These are phyloP conservation scores for Scaptomyza montana DNA, from an alignment of 1,140 invertebrate species.

Conservation along the genomic window DNA sequence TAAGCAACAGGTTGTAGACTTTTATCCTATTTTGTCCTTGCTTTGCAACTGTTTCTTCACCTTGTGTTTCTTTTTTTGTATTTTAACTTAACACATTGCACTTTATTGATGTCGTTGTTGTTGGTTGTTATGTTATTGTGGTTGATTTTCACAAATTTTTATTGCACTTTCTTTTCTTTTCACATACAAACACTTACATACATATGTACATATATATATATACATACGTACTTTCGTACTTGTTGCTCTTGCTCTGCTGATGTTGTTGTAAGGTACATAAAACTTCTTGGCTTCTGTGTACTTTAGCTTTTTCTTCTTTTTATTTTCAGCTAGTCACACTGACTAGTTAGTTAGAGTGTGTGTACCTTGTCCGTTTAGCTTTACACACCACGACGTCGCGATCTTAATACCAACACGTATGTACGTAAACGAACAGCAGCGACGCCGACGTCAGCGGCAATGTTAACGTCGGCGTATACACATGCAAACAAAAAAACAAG, in stretches of 20 bases:
- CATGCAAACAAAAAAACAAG: constrained; percentile 69
- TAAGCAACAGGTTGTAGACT: constrained; percentile 44
- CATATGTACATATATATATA: background rate
- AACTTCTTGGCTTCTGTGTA: constrained; percentile 33
- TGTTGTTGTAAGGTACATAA: constrained; percentile 27
- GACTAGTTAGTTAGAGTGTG: constrained; percentile 45
- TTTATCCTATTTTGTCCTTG: constrained; percentile 20
- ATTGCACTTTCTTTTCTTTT: constrained; percentile 76
- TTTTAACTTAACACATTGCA: constrained; percentile 65
- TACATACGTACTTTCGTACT: constrained; percentile 1
- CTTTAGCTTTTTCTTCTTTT: constrained; percentile 27
- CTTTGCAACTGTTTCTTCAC: constrained; percentile 38
- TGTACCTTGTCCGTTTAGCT: constrained; percentile 31
- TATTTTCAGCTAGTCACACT: constrained; percentile 51
- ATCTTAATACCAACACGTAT: constrained; percentile 68
- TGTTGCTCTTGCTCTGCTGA: background rate
- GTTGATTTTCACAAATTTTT: constrained; percentile 54
- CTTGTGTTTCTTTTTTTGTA: constrained; percentile 18
- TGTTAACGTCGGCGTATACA: constrained; percentile 49
- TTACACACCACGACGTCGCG: constrained; percentile 51
- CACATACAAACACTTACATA: constrained; percentile 13
- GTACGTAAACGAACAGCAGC: constrained; percentile 35
- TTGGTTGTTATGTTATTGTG: constrained; percentile 14
- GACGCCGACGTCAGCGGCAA: constrained; percentile 36
- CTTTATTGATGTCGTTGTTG: constrained; percentile 61